Evolutionary conservation across 2,888 invertebrate species (phyloP).

Genomic region (Gari tellinella): DNA sequence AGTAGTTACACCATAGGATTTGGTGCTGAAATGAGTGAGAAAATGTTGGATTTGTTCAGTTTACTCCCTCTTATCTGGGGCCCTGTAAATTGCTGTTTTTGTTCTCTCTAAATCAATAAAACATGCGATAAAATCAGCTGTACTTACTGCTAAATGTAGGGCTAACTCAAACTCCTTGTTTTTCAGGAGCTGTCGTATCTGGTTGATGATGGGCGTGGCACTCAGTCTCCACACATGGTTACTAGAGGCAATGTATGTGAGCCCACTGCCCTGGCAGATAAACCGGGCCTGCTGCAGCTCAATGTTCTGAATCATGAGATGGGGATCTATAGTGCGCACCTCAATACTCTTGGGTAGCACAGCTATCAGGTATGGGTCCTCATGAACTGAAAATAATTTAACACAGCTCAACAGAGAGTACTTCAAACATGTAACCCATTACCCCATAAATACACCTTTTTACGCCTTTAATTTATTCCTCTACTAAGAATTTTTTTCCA

Average conservation of each 20-base stretch:
- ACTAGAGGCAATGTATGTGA: conserved; percentile 93
- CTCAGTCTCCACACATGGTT: conserved; percentile 91
- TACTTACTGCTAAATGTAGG: conserved; percentile 92
- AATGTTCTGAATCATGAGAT: conserved; percentile 92
- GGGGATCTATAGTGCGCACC: conserved; percentile 93
- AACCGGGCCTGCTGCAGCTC: conserved; percentile 86
- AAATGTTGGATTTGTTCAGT: too few species aligned
- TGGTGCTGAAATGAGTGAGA: too few species aligned
- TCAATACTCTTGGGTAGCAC: conserved; percentile 93
- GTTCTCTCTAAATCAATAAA: too few species aligned
- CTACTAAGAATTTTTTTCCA: too few species aligned
- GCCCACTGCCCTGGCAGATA: conserved; percentile 86
- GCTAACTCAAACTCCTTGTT: conserved; percentile 98
- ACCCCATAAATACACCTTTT: too few species aligned
- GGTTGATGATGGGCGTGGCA: conserved; percentile 91
- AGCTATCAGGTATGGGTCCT: conserved; percentile 96
- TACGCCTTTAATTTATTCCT: too few species aligned
- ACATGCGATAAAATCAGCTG: neutral
- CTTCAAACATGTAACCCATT: too few species aligned
- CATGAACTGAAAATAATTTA: conserved; percentile 90
- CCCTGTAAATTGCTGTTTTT: too few species aligned
- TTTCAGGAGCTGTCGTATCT: conserved; percentile 92
- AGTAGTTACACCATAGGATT: too few species aligned
- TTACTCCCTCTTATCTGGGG: too few species aligned
- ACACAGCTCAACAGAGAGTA: too few species aligned